Evolutionary conservation across 2,797 vertebrate genomes (phyloP).

Genomic region (Phylloscopus collybita): DNA sequence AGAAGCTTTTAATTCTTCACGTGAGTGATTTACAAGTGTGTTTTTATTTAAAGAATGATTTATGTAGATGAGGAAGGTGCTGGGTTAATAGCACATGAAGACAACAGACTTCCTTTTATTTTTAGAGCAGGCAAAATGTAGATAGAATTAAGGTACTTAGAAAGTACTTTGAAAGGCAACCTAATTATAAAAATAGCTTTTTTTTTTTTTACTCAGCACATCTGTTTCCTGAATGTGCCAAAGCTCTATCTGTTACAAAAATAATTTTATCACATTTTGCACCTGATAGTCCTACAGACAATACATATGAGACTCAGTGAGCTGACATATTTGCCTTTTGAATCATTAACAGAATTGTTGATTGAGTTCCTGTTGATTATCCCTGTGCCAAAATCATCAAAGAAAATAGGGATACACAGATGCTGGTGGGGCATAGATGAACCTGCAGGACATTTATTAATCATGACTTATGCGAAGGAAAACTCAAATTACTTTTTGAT

Average conservation of each 20-base stretch:
- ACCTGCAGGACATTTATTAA: constrained; percentile 64
- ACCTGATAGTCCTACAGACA: constrained; percentile 34
- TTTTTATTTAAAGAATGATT: background rate
- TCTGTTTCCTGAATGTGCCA: constrained; percentile 33
- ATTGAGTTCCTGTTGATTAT: constrained; percentile 65
- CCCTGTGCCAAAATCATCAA: constrained; percentile 65
- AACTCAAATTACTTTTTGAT: constrained; percentile 68
- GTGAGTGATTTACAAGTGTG: background rate
- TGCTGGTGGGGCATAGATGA: constrained; percentile 61
- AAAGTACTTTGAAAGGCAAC: background rate
- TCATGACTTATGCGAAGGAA: constrained; percentile 61
- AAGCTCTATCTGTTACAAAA: constrained; percentile 23
- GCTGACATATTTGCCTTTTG: constrained; percentile 67
- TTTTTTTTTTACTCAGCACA: constrained; percentile 16
- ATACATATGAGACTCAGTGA: constrained; percentile 1
- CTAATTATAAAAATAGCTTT: background rate
- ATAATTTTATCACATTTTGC: background rate
- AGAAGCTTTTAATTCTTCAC: background rate
- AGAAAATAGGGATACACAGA: constrained; percentile 66
- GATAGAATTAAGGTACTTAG: background rate
- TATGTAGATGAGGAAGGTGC: background rate
- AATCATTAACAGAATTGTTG: constrained; percentile 70
- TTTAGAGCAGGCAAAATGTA: background rate
- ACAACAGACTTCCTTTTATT: background rate
- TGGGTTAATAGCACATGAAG: background rate